Evolutionary conservation across 2,888 invertebrate genomes (phyloP).

Genomic region (Nasonovia ribisnigri): DNA sequence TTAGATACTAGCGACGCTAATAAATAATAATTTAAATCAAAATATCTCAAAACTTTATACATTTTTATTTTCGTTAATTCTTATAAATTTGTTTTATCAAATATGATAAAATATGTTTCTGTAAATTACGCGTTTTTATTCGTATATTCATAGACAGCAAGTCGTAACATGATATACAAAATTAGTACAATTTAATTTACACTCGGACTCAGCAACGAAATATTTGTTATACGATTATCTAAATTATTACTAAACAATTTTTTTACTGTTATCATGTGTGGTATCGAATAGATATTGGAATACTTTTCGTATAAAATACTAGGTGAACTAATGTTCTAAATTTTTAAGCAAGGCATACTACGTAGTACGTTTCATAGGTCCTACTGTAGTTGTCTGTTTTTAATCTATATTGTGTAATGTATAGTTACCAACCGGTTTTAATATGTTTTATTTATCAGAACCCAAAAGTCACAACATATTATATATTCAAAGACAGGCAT

Average conservation of each 20-base stretch:
- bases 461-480: not conserved
- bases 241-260: not conserved
- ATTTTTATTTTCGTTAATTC: not conserved
- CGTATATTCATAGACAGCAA: not conserved
- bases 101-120: not conserved
- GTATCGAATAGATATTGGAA: not conserved
- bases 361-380: not conserved
- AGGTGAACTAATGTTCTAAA: not conserved
- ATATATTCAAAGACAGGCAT: not conserved
- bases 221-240: slow-evolving; percentile 12
- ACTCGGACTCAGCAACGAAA: not conserved
- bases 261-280: not conserved
- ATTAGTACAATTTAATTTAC: slow-evolving; percentile 1
- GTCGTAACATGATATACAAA: not conserved
- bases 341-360: not conserved
- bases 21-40: slow-evolving; percentile 28
- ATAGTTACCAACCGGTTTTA: not conserved
- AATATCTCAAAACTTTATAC: not conserved
- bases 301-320: not conserved
- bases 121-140: not conserved
- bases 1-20: slow-evolving; percentile 11
- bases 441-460: not conserved
- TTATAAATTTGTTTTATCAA: not conserved
- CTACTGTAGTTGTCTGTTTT: too few relatives aligned
- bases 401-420: not conserved